Base-by-base conservation (phyloP, 1,140 invertebrate species). In the Microvelia longipes region DNA sequence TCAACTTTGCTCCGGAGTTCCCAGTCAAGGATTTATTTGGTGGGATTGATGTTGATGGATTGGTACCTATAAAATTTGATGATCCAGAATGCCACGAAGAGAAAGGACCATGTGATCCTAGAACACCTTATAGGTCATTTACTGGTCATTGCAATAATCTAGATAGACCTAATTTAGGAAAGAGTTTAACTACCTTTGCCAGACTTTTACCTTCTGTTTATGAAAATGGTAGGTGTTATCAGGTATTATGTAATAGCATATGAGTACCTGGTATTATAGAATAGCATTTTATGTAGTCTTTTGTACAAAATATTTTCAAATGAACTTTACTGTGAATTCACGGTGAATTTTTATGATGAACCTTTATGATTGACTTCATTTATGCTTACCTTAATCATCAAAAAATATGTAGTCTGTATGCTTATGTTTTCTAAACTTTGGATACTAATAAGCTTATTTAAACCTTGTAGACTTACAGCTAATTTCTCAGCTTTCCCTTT, bases 101-200 rank as follows among this genome's bases (percentile, higher is more conserved):
- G 25, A 78, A 83, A 24, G 80, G 81, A 0, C 79, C 85, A 2
- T 98, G 94, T 75, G 90, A 97, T 76, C 84, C 90, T 0, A 88
- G 85, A 0, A 84, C 84, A 0, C 90, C 89, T 0, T 97, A 91
- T 80, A 85, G 94, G 72, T 89, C 88, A 0, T 83, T 88, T 30
- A 91, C 90, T 0, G 94, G 94, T 1, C 88, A 93, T 74, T 98
- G 94, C 75, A 98, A 97, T 76, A 97, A 97, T 78, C 78, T 96
- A 2, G 83, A 88, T 14, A 90, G 93, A 76, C 93, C 94, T 0
- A 87, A 85, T 71, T 86, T 90, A 71, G 94, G 92, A 1, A 91
- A 92, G 77, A 89, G 89, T 73, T 81, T 94, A 71, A 92, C 90
- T 0, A 91, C 91, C 0, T 94, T 96, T 78, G 88, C 91, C 0